Evolutionary conservation across 2,113 vertebrate genomes (phyloP), one percentile per base, ranked within the genome.

Genomic region (Carettochelys insculpta): DNA sequence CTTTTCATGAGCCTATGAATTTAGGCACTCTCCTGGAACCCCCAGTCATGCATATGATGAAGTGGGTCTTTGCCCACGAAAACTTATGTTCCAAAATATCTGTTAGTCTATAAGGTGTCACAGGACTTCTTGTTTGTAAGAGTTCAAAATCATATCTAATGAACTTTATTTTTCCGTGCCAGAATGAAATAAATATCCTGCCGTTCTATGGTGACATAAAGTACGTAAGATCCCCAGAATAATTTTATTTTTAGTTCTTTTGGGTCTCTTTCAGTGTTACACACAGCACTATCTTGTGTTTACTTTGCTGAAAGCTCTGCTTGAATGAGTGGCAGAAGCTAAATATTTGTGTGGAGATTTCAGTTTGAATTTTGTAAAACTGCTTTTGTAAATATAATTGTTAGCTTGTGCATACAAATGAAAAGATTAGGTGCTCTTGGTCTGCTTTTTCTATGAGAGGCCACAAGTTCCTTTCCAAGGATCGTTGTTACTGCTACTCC

Each of bases 171-270:
- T 58, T 73, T 5, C 5, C 54, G 5, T 82, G 38, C 51, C 52
- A 52, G 48, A 80, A 34, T 89, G 76, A 77, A 51, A 54, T 16
- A 43, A 29, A 25, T 43, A 6, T 73, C 20, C 43, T 8, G 0
- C 4, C 52, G 0, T 14, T 77, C 87, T 17, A 54, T 89, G 20
- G 27, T 89, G 34, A 53, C 25, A 17, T 77, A 84, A 88, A 80
- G 45, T n/a, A 79, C 56, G 10, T 2, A 43, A 75, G 52, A n/a
- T 91, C 5, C 10, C 2, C 4, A 0, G 14, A 1, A 20, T 51
- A 4, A 73, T 73, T 73, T 50, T n/a, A 50, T 82, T 51, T 54
- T 43, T 86, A 88, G n/a, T 20, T 81, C 87, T 90, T 93, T 14
- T 80, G 11, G 11, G 4, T 13, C 92, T 19, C 3, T 6, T 90